A percentile compares a stretch with the other conserved stretches of the same genome.
Conservation (phyloP, 1,140 invertebrate genomes). For the Pogonus chalceus region DNA sequence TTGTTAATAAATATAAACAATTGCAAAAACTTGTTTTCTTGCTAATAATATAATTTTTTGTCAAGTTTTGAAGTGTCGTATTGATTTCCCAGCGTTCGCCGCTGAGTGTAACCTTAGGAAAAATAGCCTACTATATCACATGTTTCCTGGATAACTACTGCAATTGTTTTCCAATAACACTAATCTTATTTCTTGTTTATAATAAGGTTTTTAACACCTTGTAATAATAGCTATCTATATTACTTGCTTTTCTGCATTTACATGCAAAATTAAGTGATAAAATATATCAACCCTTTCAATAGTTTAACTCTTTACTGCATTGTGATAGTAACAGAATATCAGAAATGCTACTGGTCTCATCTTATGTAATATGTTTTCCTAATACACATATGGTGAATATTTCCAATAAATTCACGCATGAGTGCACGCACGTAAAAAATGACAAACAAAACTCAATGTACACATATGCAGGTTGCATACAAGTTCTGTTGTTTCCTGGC, state of each 20-base stretch:
- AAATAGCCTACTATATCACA: background rate
- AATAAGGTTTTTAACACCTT: conserved; percentile 6
- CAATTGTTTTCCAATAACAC: conserved; percentile 7
- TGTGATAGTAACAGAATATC: no score
- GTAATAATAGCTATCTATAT: background rate
- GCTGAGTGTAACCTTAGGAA: no score
- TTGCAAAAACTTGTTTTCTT: no score
- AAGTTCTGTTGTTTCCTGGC: no score
- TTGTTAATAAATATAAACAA: no score
- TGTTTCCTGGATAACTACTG: background rate
- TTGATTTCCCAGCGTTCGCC: no score
- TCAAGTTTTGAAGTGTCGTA: no score
- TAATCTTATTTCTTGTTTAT: conserved; percentile 6
- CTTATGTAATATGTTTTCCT: background rate
- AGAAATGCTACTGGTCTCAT: background rate
- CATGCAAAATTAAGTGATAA: background rate
- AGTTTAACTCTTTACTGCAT: background rate
- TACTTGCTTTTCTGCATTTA: background rate
- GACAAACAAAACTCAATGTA: background rate
- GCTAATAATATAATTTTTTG: no score
- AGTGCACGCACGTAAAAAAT: conserved; percentile 1
- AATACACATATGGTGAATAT: background rate
- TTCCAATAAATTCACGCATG: conserved; percentile 10
- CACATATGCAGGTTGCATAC: background rate
- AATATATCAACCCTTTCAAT: no score